These are phyloP conservation scores for Lagopus leucura DNA, from an alignment of 2,113 vertebrate species.

Conservation along the genomic window DNA sequence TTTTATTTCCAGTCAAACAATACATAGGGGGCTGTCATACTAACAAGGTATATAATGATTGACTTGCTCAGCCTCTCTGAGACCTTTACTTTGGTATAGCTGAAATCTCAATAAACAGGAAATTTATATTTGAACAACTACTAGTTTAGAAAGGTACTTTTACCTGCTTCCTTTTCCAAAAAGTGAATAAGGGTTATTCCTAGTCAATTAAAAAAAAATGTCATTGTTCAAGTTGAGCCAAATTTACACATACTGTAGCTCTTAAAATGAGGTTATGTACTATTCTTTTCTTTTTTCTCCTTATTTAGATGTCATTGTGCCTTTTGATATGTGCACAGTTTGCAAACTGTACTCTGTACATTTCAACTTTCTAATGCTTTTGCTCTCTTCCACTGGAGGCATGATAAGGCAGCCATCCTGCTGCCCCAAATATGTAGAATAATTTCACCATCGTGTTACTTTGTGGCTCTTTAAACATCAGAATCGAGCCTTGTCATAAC, in stretches of 20 bases:
- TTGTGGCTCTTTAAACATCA: neutral
- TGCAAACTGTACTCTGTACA: neutral
- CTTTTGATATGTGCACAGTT: neutral
- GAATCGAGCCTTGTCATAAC: neutral
- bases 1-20: slow-evolving; percentile 81
- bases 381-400: neutral
- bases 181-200: neutral
- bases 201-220: slow-evolving; percentile 10
- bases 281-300: neutral
- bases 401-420: neutral
- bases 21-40: slow-evolving; percentile 78
- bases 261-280: neutral
- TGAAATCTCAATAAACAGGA: slow-evolving; percentile 78
- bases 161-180: slow-evolving; percentile 39
- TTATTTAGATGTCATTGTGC: neutral
- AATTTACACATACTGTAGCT: neutral
- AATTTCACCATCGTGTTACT: neutral
- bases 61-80: slow-evolving; percentile 77
- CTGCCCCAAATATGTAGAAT: neutral
- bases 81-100: slow-evolving; percentile 73
- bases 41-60: slow-evolving; percentile 84
- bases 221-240: slow-evolving; percentile 1
- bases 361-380: neutral
- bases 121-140: slow-evolving; percentile 79
- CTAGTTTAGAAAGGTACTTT: slow-evolving; percentile 64